Evolutionary conservation across 2,888 invertebrate species (phyloP).

Genomic region (Blastobasis adustella): DNA sequence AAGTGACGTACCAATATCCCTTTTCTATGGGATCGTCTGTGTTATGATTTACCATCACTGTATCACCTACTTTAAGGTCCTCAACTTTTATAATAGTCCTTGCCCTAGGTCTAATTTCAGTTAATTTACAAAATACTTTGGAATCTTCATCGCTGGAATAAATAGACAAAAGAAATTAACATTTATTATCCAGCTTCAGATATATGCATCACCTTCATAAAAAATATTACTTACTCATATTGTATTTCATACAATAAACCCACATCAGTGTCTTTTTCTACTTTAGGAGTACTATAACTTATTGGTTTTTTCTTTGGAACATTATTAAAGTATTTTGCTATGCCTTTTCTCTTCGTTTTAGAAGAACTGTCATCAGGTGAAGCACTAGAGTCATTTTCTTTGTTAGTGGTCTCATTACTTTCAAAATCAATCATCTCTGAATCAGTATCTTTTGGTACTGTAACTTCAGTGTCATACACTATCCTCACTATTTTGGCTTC

Average conservation of each 20-base stretch:
- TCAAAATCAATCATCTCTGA: constrained; percentile 10
- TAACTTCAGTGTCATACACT: constrained; percentile 40
- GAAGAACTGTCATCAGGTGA: neutral
- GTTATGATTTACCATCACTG: constrained; percentile 84
- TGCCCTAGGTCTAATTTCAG: constrained; percentile 81
- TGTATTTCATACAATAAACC: constrained; percentile 62
- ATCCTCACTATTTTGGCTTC: constrained; percentile 79
- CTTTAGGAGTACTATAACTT: constrained; percentile 16
- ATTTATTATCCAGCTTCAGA: too few species aligned
- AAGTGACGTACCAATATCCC: constrained; percentile 79
- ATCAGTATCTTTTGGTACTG: neutral
- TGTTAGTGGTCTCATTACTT: constrained; percentile 17
- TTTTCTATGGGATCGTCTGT: constrained; percentile 77
- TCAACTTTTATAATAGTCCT: constrained; percentile 63
- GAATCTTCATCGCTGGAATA: constrained; percentile 52
- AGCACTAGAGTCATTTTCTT: constrained; percentile 21
- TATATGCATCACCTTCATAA: neutral
- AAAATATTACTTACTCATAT: constrained; percentile 40
- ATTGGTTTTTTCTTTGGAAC: constrained; percentile 24
- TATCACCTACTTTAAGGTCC: constrained; percentile 75
- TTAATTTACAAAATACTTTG: constrained; percentile 48
- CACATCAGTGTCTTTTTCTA: constrained; percentile 25
- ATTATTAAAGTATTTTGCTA: constrained; percentile 41
- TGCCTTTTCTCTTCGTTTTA: constrained; percentile 31
- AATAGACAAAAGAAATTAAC: constrained; percentile 3